These are phyloP conservation scores for Tiliqua scincoides DNA, from an alignment of 2,113 vertebrate genomes.

Conservation along the genomic window DNA sequence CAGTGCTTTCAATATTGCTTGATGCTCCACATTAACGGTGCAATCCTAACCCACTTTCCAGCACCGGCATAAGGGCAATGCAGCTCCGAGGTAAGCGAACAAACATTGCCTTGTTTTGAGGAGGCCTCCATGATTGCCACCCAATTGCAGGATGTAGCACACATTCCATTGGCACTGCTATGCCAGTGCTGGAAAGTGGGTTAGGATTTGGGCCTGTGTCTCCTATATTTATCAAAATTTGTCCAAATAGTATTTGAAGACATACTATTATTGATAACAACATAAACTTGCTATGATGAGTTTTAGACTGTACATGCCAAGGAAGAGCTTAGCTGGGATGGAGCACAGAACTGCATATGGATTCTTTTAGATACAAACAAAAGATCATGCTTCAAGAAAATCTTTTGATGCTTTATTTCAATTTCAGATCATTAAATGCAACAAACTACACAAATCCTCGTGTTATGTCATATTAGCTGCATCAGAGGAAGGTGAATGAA, in stretches of 20 bases:
- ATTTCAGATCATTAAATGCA: constrained; percentile 73
- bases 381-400: not conserved
- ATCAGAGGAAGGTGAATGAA: constrained; percentile 5
- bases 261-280: not conserved
- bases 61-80: too few species aligned
- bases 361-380: not conserved
- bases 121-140: too few species aligned
- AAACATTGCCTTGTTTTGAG: too few species aligned
- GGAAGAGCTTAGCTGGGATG: not conserved
- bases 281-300: not conserved
- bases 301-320: not conserved
- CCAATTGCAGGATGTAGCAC: too few species aligned
- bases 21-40: not conserved
- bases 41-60: too few species aligned
- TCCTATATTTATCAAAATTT: not conserved
- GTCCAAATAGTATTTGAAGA: not conserved
- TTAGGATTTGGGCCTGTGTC: too few species aligned
- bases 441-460: constrained; percentile 73
- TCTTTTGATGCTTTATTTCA: constrained; percentile 40
- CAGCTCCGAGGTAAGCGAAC: too few species aligned
- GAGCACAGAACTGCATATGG: not conserved
- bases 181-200: too few species aligned
- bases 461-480: constrained; percentile 51
- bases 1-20: not conserved
- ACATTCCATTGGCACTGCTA: too few species aligned